These are phyloP conservation scores for Melitaea athalia DNA, from an alignment of 2,888 invertebrate species.

Conservation along the genomic window DNA sequence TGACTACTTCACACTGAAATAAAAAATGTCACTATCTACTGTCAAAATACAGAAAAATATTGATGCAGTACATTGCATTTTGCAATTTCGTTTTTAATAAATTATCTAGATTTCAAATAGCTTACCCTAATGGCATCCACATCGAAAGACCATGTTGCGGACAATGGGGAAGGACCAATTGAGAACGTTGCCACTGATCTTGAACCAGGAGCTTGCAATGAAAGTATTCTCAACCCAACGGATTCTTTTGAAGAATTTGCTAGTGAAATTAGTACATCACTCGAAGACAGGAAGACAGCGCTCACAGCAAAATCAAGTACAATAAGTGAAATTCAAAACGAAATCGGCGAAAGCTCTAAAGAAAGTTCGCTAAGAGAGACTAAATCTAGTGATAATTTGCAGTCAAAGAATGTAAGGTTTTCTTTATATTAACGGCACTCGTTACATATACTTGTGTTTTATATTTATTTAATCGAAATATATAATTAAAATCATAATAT, in stretches of 20 bases:
- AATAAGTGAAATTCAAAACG: slow-evolving; percentile 83
- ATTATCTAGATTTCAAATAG: slow-evolving; percentile 11
- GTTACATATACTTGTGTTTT: not conserved
- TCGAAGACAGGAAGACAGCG: slow-evolving; percentile 77
- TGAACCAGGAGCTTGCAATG: slow-evolving; percentile 77
- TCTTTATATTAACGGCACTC: not conserved
- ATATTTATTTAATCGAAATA: not conserved
- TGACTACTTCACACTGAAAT: slow-evolving; percentile 12
- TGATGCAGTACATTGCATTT: slow-evolving; percentile 21
- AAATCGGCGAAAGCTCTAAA: slow-evolving; percentile 66
- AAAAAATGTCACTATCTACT: slow-evolving; percentile 20
- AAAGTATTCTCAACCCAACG: slow-evolving; percentile 87
- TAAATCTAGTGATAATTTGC: slow-evolving; percentile 70
- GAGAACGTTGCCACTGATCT: slow-evolving; percentile 58
- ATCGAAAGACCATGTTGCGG: slow-evolving; percentile 57
- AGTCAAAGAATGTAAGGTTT: slow-evolving; percentile 65
- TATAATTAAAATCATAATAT: too few relatives aligned
- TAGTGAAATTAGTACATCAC: slow-evolving; percentile 84
- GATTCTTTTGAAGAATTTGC: slow-evolving; percentile 88
- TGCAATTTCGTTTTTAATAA: slow-evolving; percentile 18
- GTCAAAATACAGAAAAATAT: slow-evolving; percentile 29
- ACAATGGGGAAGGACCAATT: not conserved
- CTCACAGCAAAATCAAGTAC: slow-evolving; percentile 81
- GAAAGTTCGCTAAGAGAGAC: slow-evolving; percentile 53
- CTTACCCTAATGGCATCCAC: slow-evolving; percentile 65